Evolutionary conservation across 2,797 vertebrate species (phyloP), one percentile per base, ranked within the genome.

Genomic region (Acanthiza pusilla): DNA sequence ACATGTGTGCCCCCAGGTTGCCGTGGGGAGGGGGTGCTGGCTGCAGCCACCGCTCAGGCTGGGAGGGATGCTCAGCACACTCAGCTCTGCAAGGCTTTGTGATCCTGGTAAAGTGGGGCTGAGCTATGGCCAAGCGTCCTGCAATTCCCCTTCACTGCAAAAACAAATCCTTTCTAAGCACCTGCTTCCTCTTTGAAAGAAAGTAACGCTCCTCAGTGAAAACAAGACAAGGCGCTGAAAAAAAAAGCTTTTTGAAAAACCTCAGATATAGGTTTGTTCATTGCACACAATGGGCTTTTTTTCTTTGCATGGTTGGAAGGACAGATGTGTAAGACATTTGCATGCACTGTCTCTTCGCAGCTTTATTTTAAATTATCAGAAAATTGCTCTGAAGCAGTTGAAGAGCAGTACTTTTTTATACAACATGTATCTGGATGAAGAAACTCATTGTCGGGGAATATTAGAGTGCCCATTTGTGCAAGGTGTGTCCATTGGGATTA

Each of bases 21-120:
- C 32, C 45, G 7, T 1, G 5, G 62, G 13, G 27, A 23, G 57
- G 3, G 2, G 2, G 5, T 18, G 16, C 23, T 3, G 11, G 30
- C 36, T 38, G 57, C 71, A 75, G 82, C 54, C 21, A 1, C 51
- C 29, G 15, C 0, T 0, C 51, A 26, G 60, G 48, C 23, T 62
- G 42, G 13, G 14, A 7, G 22, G 48, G 36, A 15, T 7, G 53
- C n/a, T 36, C 42, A 16, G 83, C 8, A 3, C 63, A 23, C 25
- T 13, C 10, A 1, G 29, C 71, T 50, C 40, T 0, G 1, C 0
- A 0, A 20, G n/a, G 25, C 47, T 85, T 42, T 27, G 38, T 57
- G 20, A 22, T 42, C 20, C 9, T 10, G 70, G 36, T 23, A 26
- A 48, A 71, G 53, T 0, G 2, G 7, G 43, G 11, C 61, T 2